phyloP scores from a whole-genome alignment of 2,888 invertebrate species.

The Caenorhabditis drosophilae region DNA sequence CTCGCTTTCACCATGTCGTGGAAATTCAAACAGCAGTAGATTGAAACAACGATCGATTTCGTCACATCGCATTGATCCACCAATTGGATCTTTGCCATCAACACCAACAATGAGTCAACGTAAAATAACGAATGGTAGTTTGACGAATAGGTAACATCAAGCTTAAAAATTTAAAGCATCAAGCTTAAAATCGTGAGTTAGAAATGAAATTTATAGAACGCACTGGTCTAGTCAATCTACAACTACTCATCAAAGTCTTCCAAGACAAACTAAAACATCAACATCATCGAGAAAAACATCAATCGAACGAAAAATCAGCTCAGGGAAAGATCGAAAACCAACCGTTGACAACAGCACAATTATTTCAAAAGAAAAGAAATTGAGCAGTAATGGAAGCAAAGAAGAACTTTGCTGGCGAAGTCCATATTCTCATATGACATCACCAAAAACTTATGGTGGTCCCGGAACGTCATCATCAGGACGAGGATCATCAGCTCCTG shows the following conservation, averaged over 20 bases:
- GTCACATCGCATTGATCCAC: slow-evolving; percentile 27
- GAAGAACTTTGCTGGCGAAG: slow-evolving; percentile 32
- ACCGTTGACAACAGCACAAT: not conserved
- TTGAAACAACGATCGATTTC: slow-evolving; percentile 8
- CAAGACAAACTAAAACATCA: not conserved
- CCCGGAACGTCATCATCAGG: slow-evolving; percentile 44
- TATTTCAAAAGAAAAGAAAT: too few species aligned
- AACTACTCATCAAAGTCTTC: too few species aligned
- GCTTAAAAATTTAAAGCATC: too few species aligned
- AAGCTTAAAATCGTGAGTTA: too few species aligned
- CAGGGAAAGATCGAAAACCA: slow-evolving; percentile 4
- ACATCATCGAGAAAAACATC: slow-evolving; percentile 2
- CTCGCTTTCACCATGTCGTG: slow-evolving; percentile 36
- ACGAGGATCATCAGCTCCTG: slow-evolving; percentile 39
- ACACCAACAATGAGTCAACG: slow-evolving; percentile 45
- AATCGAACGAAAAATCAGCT: not conserved
- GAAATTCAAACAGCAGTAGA: not conserved
- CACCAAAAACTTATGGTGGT: slow-evolving; percentile 33
- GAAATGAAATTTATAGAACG: too few species aligned
- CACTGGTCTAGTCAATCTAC: too few species aligned
- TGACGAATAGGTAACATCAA: slow-evolving; percentile 12
- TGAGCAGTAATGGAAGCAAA: too few species aligned
- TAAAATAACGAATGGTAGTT: slow-evolving; percentile 22
- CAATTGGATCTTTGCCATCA: slow-evolving; percentile 54
- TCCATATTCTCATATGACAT: slow-evolving; percentile 40